Conservation (phyloP, 2,797 vertebrate genomes). For the Sebastes umbrosus region DNA sequence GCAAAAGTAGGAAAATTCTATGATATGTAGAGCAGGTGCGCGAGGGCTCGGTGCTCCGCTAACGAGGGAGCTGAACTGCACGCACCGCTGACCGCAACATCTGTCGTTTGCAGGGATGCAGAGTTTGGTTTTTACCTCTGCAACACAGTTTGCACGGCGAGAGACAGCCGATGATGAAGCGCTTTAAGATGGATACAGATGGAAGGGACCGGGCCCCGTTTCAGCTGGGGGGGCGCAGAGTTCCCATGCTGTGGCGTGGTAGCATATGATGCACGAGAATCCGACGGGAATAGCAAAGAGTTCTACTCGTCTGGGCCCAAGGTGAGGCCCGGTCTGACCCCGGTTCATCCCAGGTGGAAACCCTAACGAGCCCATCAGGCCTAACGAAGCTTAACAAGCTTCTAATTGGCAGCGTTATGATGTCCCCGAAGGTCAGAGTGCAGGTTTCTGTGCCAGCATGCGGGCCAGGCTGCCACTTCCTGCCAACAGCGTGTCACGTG, state of each 20-base stretch:
- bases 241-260: slow-evolving; percentile 7
- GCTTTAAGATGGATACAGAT: slow-evolving; percentile 48
- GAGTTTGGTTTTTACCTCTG: slow-evolving; percentile 52
- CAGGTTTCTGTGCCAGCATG: slow-evolving; percentile 41
- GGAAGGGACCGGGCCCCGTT: slow-evolving; percentile 30
- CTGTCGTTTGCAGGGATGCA: slow-evolving; percentile 62
- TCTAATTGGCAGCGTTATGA: slow-evolving; percentile 68
- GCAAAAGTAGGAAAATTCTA: slow-evolving; percentile 40
- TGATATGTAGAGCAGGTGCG: slow-evolving; percentile 76
- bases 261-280: slow-evolving; percentile 46
- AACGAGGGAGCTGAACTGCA: slow-evolving; percentile 76
- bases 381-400: slow-evolving; percentile 70
- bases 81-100: slow-evolving; percentile 74
- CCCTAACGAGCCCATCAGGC: slow-evolving; percentile 68
- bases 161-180: slow-evolving; percentile 57
- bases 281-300: slow-evolving; percentile 18
- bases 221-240: slow-evolving; percentile 30
- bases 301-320: slow-evolving; percentile 18
- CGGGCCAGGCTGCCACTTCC: slow-evolving; percentile 26
- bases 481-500: slow-evolving; percentile 51
- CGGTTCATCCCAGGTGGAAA: slow-evolving; percentile 50
- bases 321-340: slow-evolving; percentile 53
- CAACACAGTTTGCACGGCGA: slow-evolving; percentile 38
- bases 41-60: slow-evolving; percentile 55
- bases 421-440: slow-evolving; percentile 64